Percentiles rank a stretch among this genome's conserved stretches.
Conservation (phyloP, 2,113 vertebrate genomes). For the Alexandromys fortis region DNA sequence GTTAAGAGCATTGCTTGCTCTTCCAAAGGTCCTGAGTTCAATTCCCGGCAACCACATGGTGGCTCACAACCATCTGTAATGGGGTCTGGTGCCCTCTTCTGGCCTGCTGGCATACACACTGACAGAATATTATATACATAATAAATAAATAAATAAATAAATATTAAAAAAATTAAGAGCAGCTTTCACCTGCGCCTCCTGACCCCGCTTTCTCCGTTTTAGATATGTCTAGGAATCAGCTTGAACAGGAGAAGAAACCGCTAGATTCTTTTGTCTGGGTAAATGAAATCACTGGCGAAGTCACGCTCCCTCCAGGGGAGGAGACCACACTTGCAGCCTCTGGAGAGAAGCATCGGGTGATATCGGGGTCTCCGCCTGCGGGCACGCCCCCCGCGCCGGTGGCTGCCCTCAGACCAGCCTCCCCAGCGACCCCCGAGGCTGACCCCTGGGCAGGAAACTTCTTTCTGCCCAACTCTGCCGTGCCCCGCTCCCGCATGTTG, state of each 20-base stretch:
- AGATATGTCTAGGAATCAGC: constrained; percentile 58
- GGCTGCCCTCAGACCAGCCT: background rate
- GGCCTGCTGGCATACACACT: too few species aligned
- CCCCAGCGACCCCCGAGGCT: background rate
- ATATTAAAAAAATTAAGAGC: background rate
- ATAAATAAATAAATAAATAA: too few species aligned
- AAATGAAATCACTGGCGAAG: constrained; percentile 66
- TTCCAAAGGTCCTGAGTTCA: too few species aligned
- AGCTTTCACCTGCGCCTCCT: background rate
- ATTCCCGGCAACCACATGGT: too few species aligned
- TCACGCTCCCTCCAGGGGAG: background rate
- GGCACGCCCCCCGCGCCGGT: accelerated
- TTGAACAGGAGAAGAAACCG: background rate
- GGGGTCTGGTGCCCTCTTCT: too few species aligned
- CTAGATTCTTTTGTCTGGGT: constrained; percentile 69
- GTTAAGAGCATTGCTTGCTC: too few species aligned
- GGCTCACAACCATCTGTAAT: too few species aligned
- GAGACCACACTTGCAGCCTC: background rate
- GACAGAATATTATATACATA: too few species aligned
- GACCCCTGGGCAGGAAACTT: background rate
- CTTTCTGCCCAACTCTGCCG: background rate
- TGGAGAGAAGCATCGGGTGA: background rate
- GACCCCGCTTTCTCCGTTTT: background rate
- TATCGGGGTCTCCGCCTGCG: background rate
- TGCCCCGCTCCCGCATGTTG: background rate